Evolutionary conservation across 2,888 invertebrate species (phyloP).

Genomic region (Alentia gelatinosa): DNA sequence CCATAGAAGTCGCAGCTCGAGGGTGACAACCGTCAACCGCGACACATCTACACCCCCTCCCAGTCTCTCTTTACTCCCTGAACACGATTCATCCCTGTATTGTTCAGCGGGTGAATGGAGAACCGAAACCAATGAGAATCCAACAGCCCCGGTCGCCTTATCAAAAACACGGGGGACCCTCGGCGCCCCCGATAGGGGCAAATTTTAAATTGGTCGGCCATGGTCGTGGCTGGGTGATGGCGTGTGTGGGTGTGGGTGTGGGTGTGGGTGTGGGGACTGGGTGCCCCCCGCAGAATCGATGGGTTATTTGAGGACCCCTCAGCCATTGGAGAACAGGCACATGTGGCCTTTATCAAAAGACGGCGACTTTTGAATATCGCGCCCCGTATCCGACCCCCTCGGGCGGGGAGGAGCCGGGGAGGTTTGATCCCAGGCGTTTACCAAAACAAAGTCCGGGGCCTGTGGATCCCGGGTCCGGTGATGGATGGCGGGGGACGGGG

Average conservation of each 20-base stretch:
- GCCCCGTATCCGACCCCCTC: not conserved
- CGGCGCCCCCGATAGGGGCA: not conserved
- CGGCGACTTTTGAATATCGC: conserved; percentile 44
- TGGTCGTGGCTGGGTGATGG: not conserved
- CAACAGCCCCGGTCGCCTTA: not conserved
- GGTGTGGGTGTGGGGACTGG: not conserved
- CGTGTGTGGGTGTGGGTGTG: not conserved
- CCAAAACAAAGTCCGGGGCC: conserved; percentile 42
- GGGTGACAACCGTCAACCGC: conserved; percentile 7
- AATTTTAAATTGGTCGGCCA: conserved; percentile 12
- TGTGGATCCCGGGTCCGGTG: not conserved
- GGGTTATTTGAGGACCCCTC: not conserved
- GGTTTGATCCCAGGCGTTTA: conserved; percentile 39
- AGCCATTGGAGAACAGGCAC: not conserved
- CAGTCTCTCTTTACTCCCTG: no score
- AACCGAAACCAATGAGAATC: conserved; percentile 40
- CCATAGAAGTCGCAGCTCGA: not conserved
- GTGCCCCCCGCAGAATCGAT: not conserved
- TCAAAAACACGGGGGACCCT: conserved; percentile 47
- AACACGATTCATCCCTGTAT: conserved; percentile 2
- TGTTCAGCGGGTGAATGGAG: not conserved
- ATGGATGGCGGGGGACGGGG: not conserved
- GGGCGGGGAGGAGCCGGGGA: not conserved
- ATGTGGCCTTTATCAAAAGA: conserved; percentile 30
- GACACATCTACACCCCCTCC: no score